Evolutionary conservation across 1,140 invertebrate species (phyloP).

Genomic region (Eupeodes corollae): DNA sequence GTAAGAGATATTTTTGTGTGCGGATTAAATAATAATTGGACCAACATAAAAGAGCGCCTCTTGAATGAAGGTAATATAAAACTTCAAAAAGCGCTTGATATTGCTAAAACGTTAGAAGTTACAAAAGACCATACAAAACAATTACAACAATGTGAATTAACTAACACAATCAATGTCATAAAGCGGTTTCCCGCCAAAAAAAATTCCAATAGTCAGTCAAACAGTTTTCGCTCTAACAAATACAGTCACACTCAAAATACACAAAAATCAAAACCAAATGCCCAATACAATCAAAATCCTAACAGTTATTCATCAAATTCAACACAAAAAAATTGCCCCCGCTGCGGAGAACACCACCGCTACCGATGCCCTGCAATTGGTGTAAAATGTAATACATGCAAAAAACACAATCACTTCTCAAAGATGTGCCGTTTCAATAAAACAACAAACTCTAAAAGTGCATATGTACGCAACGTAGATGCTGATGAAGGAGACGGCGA

Average conservation of each 20-base stretch:
- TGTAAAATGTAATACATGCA: conserved; percentile 12
- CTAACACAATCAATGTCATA: background rate
- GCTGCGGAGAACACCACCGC: conserved; percentile 5
- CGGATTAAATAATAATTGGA: conserved; percentile 1
- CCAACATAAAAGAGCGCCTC: conserved; percentile 4
- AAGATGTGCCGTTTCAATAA: conserved; percentile 8
- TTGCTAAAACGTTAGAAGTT: conserved; percentile 9
- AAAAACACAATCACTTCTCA: conserved; percentile 13
- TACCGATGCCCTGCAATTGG: conserved; percentile 13
- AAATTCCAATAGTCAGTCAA: background rate
- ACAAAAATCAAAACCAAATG: background rate
- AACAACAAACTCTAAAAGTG: conserved; percentile 1
- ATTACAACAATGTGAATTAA: background rate
- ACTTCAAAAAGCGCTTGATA: conserved; percentile 14
- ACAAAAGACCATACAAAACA: conserved; percentile 6
- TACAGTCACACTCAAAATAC: background rate
- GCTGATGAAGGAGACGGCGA: conserved; percentile 2
- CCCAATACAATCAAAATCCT: background rate
- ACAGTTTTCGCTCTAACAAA: background rate
- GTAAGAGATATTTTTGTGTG: conserved; percentile 8
- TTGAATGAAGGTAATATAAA: conserved; percentile 14
- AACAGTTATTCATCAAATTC: conserved; percentile 4
- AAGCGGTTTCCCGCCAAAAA: background rate
- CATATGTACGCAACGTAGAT: background rate
- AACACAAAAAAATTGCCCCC: conserved; percentile 5